Conservation (phyloP, 1,140 invertebrate species). For the Parapsyche elsis region DNA sequence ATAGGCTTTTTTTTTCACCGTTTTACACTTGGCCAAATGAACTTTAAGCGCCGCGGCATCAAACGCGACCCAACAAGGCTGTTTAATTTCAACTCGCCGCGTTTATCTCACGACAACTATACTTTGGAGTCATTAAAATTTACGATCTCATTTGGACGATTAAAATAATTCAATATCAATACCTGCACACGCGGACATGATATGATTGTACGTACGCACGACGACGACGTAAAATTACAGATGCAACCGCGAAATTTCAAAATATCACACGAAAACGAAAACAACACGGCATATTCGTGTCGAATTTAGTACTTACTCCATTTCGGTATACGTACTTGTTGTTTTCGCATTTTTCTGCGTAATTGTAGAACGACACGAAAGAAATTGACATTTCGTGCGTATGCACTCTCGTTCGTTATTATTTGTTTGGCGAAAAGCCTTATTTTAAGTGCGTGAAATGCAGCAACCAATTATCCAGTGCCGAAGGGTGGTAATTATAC, state of each 20-base stretch:
- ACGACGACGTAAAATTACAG: not conserved
- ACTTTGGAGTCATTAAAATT: conserved; percentile 43
- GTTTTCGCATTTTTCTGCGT: not conserved
- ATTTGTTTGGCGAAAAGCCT: not conserved
- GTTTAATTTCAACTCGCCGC: conserved; percentile 28
- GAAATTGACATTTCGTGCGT: conserved; percentile 25
- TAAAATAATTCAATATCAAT: conserved; percentile 43
- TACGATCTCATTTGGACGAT: conserved; percentile 36
- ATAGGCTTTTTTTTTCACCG: not conserved
- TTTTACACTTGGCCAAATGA: conserved; percentile 27
- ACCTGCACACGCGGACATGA: conserved; percentile 7
- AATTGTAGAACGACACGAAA: conserved; percentile 8
- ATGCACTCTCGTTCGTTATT: not conserved
- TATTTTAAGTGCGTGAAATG: not conserved
- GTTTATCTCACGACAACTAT: conserved; percentile 38
- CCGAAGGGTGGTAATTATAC: not conserved
- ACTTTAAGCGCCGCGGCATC: conserved; percentile 12
- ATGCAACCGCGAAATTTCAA: conserved; percentile 5
- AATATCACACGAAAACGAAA: not conserved
- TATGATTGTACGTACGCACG: not conserved
- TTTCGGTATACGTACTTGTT: not conserved
- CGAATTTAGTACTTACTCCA: conserved; percentile 13
- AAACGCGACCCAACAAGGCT: conserved; percentile 12
- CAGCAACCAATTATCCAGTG: not conserved
- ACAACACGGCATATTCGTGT: not conserved